Evolutionary conservation across 2,113 vertebrate genomes (phyloP), one percentile per base, ranked within the genome.

Genomic region (Chrysochloris asiatica): DNA sequence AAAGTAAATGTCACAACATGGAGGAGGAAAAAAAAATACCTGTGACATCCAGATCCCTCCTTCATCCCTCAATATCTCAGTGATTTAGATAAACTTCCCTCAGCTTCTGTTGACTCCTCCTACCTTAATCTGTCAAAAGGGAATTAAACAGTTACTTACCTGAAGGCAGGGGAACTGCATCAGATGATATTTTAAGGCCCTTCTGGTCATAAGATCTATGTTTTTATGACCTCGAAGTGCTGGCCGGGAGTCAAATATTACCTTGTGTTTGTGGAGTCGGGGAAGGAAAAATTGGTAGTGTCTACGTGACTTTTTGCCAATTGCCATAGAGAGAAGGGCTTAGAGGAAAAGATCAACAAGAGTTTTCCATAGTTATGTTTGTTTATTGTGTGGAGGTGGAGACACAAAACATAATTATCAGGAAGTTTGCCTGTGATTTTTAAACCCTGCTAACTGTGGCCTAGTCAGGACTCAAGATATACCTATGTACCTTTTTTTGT

Each of bases 211-310:
- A 48, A 93, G 95, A 73, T 72, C 47, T 73, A 2, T 92, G 89
- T 77, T 82, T 91, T 91, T 78, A 82, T 84, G 63, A 75, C 71
- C 59, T 65, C n/a, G 10, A 88, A 80, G 59, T 69, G 11, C 38
- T 88, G 61, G 83, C 28, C 80, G 86, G 43, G 65, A 89, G 84
- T 83, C 92, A 84, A 11, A 28, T 94, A 69, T 86, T 90, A 81
- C 89, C 86, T 91, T 56, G 43, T 88, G 38, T 92, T 89, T 93
- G 48, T 88, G 48, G n/a, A 86, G 56, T 63, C 33, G 8, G 50
- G 36, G 50, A 82, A 73, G 85, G 82, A 75, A 92, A 77, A 52
- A 76, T 45, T 72, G 82, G 43, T 48, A 30, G 16, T 71, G 43
- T 69, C 73, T 48, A 3, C 41, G 14, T 63, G 76, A 72, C n/a